Evolutionary conservation across 2,113 vertebrate species (phyloP).

Genomic region (Perca fluviatilis): DNA sequence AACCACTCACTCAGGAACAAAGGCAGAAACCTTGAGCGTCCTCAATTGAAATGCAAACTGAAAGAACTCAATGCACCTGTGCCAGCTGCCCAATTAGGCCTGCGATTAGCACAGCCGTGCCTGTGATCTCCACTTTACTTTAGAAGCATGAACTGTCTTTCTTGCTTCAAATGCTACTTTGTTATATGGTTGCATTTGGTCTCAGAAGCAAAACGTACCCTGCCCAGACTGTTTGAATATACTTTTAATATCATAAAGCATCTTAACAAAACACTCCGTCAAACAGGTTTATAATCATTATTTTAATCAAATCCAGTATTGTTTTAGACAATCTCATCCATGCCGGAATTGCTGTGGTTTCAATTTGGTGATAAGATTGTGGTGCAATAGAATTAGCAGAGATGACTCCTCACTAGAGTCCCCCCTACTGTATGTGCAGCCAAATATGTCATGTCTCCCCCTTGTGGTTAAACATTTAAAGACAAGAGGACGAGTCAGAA

Average conservation of each 20-base stretch:
- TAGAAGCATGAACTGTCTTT: no score
- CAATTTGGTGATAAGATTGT: not conserved
- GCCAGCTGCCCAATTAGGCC: no score
- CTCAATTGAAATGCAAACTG: no score
- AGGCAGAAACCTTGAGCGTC: no score
- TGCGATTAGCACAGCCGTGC: no score
- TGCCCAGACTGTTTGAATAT: not conserved
- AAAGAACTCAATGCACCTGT: no score
- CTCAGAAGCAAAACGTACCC: not conserved
- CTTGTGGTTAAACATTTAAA: constrained; percentile 2
- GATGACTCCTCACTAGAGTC: not conserved
- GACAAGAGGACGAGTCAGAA: not conserved
- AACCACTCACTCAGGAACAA: no score
- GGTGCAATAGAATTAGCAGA: not conserved
- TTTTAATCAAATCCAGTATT: not conserved
- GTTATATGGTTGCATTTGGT: not conserved
- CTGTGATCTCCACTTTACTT: no score
- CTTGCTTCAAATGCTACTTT: no score
- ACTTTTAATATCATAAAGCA: not conserved
- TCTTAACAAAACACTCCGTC: no score
- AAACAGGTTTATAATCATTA: not conserved
- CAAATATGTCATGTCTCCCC: not conserved
- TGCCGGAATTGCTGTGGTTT: no score
- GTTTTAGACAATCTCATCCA: not conserved
- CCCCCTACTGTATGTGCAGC: no score